These are phyloP conservation scores for Drosophila suboccidentalis DNA, from an alignment of 2,888 invertebrate genomes.

Conservation along the genomic window DNA sequence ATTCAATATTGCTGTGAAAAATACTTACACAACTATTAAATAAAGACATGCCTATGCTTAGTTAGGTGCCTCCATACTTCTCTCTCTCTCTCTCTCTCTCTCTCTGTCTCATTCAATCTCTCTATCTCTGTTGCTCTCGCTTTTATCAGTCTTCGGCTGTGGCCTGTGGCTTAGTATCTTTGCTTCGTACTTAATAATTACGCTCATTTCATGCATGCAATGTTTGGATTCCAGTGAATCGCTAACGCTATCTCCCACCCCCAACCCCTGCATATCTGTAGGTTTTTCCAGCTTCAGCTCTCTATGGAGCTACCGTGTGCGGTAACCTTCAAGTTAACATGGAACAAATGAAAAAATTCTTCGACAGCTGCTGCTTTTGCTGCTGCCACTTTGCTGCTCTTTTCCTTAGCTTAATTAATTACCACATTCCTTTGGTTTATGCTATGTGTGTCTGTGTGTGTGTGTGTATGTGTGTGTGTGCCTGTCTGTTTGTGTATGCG, in stretches of 20 bases:
- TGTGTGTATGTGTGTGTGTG: conserved; percentile 4
- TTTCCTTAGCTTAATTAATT: conserved; percentile 71
- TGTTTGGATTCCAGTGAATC: conserved; percentile 75
- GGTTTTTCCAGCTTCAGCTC: conserved; percentile 11
- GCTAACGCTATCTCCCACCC: conserved; percentile 51
- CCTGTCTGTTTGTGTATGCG: conserved; percentile 5
- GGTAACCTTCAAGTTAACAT: conserved; percentile 64
- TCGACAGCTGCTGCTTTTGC: conserved; percentile 63
- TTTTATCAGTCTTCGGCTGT: conserved; percentile 11
- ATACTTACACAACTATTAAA: conserved; percentile 78
- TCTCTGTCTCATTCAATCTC: background rate
- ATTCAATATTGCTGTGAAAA: conserved; percentile 81
- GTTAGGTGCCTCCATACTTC: conserved; percentile 1
- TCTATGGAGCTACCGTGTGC: conserved; percentile 40
- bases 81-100: conserved; percentile 1
- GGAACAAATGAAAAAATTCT: conserved; percentile 77
- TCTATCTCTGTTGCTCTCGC: background rate
- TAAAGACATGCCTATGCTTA: conserved; percentile 61
- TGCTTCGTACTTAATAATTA: conserved; percentile 77
- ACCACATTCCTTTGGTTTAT: conserved; percentile 63
- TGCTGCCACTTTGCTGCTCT: conserved; percentile 52
- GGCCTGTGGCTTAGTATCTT: conserved; percentile 60
- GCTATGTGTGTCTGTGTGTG: conserved; percentile 12
- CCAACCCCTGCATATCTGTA: conserved; percentile 31
- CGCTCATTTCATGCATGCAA: conserved; percentile 81